A percentile compares a stretch with the other conserved stretches of the same genome.
phyloP scores from a whole-genome alignment of 2,797 vertebrate species.

The Macropus fuliginosus region DNA sequence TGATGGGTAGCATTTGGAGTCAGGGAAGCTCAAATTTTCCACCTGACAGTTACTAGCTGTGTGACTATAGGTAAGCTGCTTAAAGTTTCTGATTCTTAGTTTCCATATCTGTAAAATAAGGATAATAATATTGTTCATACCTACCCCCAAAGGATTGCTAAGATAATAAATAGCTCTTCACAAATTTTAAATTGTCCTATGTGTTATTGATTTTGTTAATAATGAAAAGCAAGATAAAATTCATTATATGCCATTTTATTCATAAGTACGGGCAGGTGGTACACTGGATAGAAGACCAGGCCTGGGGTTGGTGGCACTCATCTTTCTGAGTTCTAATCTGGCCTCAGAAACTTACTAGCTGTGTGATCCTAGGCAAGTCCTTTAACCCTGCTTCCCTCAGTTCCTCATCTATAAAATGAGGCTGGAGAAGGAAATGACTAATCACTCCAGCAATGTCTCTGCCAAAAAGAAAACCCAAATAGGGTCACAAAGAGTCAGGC shows the following conservation, averaged over 20 bases:
- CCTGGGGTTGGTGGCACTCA: neutral
- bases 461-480: neutral
- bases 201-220: neutral
- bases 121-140: neutral
- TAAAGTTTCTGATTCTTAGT: neutral
- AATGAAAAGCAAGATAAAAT: neutral
- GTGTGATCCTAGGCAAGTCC: neutral
- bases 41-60: neutral
- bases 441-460: neutral
- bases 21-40: neutral
- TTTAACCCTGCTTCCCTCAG: neutral
- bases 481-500: neutral
- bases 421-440: neutral
- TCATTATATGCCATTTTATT: neutral
- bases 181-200: neutral
- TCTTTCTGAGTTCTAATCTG: neutral
- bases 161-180: neutral
- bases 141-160: neutral
- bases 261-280: neutral
- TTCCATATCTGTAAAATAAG: neutral
- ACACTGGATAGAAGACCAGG: neutral
- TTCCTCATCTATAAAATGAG: neutral
- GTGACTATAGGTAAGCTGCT: neutral
- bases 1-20: neutral
- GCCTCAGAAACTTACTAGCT: neutral